Conservation (phyloP, 2,888 invertebrate species). For the Shargacucullia verbasci region DNA sequence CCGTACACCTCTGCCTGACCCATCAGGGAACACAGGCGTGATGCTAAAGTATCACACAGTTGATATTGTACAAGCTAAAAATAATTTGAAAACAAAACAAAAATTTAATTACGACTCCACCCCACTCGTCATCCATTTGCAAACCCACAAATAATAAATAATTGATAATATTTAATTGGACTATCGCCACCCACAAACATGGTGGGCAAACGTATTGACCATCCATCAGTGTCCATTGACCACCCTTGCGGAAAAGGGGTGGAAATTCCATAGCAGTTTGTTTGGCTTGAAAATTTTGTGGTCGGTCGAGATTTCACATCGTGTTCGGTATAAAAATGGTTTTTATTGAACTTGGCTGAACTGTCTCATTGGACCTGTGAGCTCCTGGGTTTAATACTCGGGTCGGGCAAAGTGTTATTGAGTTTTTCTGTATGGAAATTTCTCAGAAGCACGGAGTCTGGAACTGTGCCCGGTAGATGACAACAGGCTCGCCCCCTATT, state of each 20-base stretch:
- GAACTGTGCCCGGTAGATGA: no score
- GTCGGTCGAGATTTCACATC: conserved; percentile 11
- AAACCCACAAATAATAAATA: conserved; percentile 41
- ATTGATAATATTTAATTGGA: conserved; percentile 60
- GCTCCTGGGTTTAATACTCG: no score
- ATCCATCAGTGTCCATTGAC: conserved; percentile 54
- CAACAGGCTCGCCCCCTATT: no score
- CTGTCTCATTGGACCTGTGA: no score
- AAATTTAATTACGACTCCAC: conserved; percentile 21
- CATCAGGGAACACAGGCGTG: no score
- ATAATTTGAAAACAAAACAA: not conserved
- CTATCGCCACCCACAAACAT: conserved; percentile 47
- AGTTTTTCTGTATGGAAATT: no score
- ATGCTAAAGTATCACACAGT: no score
- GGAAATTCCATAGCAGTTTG: conserved; percentile 13
- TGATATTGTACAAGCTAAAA: no score
- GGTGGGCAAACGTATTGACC: conserved; percentile 26
- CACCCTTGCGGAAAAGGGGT: conserved; percentile 29
- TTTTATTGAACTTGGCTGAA: no score
- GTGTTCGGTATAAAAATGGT: not conserved
- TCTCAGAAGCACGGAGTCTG: no score
- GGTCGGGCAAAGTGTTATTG: no score
- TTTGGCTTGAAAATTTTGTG: not conserved
- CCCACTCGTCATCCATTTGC: conserved; percentile 1
- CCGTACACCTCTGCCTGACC: no score